Evolutionary conservation across 2,797 vertebrate genomes (phyloP), one percentile per base, ranked within the genome.

Genomic region (Hypotaenidia philippensis): DNA sequence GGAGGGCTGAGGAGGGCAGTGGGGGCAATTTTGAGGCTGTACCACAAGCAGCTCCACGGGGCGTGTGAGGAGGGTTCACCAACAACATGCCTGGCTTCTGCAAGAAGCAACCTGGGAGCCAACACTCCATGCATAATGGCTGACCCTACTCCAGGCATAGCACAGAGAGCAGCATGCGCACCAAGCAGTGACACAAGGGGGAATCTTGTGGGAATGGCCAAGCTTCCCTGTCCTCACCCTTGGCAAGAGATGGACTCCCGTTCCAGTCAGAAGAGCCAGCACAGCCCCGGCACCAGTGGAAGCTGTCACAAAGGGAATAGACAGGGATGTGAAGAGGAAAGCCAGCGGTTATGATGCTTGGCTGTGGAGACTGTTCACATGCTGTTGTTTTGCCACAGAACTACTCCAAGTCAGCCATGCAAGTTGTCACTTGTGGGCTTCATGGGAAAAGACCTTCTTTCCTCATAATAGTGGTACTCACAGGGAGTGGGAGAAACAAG

Each of bases 51-150:
- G 13, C 27, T 47, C 1, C 0, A 20, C 27, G 10, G 9, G 11
- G 4, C 5, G 3, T 20, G 41, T 47, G 41, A 9, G 9, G 18
- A 44, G 41, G 18, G 41, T 91, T 53, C 49, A 57, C 7, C 29
- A 36, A 78, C 44, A 26, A 47, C 13, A 44, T 38, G 5, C 9
- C 53, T 45, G 12, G 10, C 14, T 64, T 83, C 15, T 56, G 5
- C 20, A 60, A 70, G n/a, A 79, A 75, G 13, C 13, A 60, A 22
- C 6, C 13, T 45, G 25, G 5, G 10, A 87, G 19, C 20, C 3
- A 1, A 36, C 22, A 34, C 0, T 0, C 1, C 12, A 18, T 45
- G 21, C 1, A 0, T 49, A 41, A 77, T 4, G 41, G 17, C 32
- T 78, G 32, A 78, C 11, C 2, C 13, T 77, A 6, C 36, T 49